Evolutionary conservation across 2,888 invertebrate species (phyloP).

Genomic region (Timema cristinae): DNA sequence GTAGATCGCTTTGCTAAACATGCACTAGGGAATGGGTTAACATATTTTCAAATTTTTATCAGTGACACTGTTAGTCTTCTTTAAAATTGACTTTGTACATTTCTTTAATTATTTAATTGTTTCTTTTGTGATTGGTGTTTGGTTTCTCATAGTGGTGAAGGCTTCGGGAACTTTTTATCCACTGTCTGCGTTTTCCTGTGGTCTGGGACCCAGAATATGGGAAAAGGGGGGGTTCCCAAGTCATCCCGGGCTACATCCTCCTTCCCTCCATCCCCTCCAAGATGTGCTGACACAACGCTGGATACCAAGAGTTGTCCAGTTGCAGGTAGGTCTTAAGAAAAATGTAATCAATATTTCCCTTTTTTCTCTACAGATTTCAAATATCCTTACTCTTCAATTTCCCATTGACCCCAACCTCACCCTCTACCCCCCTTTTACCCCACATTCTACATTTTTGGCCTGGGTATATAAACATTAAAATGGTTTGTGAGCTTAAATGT

Average conservation of each 20-base stretch:
- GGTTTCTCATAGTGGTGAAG: conserved; percentile 70
- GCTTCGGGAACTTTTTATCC: conserved; percentile 90
- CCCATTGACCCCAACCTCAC: not conserved
- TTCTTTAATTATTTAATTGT: not conserved
- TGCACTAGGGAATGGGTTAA: too few species aligned
- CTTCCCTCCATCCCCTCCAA: conserved; percentile 27
- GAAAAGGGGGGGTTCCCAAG: conserved; percentile 29
- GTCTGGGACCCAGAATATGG: conserved; percentile 27
- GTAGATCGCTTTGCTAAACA: too few species aligned
- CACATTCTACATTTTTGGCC: conserved; percentile 1
- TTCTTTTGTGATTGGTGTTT: conserved; percentile 20
- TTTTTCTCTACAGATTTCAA: not conserved
- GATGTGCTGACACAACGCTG: conserved; percentile 21
- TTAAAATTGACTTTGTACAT: too few species aligned
- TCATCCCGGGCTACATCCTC: conserved; percentile 31
- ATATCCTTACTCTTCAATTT: not conserved
- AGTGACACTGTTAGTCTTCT: too few species aligned
- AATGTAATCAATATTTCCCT: not conserved
- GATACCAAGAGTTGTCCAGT: conserved; percentile 19
- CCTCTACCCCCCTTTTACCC: conserved; percentile 7
- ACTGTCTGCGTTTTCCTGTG: conserved; percentile 51
- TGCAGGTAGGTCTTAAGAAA: conserved; percentile 24
- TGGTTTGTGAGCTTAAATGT: conserved; percentile 4
- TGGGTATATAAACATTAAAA: not conserved
- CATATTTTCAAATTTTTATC: too few species aligned